Conservation (phyloP, 2,113 vertebrate genomes). For the Capricornis sumatraensis region DNA sequence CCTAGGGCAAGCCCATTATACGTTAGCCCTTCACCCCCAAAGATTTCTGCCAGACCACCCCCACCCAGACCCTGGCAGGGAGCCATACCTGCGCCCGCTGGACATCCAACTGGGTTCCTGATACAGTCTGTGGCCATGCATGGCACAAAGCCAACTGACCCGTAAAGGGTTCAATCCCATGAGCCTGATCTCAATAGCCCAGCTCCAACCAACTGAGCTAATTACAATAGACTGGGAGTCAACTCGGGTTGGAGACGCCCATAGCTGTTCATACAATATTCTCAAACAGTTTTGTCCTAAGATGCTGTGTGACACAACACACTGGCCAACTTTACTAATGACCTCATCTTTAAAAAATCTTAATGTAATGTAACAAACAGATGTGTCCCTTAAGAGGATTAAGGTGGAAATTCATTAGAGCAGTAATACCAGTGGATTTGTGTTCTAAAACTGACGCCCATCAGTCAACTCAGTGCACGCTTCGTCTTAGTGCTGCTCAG, state of each 20-base stretch:
- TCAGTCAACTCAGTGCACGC: conserved; percentile 21
- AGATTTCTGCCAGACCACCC: neutral
- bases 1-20: neutral
- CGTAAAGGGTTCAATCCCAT: conserved; percentile 65
- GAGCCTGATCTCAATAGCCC: conserved; percentile 59
- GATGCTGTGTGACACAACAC: neutral
- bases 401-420: conserved; percentile 64
- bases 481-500: neutral
- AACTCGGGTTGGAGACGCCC: neutral
- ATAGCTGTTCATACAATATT: conserved; percentile 7
- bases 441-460: conserved; percentile 62
- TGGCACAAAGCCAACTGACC: conserved; percentile 65
- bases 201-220: conserved; percentile 65
- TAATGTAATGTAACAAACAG: conserved; percentile 42
- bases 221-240: conserved; percentile 35
- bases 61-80: conserved; percentile 1
- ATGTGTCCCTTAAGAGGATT: conserved; percentile 57
- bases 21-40: neutral
- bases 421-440: conserved; percentile 58
- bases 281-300: neutral
- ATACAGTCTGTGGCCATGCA: conserved; percentile 41
- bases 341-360: conserved; percentile 58
- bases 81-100: conserved; percentile 36
- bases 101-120: neutral
- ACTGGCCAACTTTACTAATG: neutral